A percentile compares a stretch with the other conserved stretches of the same genome.
phyloP scores from a whole-genome alignment of 2,797 vertebrate species.

The Glossophaga mutica region DNA sequence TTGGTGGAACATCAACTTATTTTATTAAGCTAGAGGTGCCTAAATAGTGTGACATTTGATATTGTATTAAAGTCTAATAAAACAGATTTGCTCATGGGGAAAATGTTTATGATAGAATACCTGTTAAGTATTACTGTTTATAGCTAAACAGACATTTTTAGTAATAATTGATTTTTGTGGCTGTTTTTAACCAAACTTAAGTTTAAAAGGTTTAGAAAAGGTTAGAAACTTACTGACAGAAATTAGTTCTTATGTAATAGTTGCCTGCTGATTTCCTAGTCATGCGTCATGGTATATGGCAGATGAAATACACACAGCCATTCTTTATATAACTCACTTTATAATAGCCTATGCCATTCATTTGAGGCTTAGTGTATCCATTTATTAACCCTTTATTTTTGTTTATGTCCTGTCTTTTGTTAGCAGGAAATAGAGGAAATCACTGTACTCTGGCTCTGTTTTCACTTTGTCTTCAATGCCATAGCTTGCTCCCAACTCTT shows the following conservation, averaged over 20 bases:
- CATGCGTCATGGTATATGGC: not conserved
- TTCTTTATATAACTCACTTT: too few relatives aligned
- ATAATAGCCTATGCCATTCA: not conserved
- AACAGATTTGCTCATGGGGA: not conserved
- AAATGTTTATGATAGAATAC: not conserved
- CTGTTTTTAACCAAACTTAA: slow-evolving; percentile 12
- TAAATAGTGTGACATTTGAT: not conserved
- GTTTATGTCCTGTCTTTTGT: not conserved
- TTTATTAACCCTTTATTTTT: slow-evolving; percentile 16
- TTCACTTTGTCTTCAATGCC: not conserved
- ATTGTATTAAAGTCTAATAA: not conserved
- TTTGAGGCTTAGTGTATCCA: not conserved
- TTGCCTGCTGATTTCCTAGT: slow-evolving; percentile 43
- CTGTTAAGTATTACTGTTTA: not conserved
- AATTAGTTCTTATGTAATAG: not conserved
- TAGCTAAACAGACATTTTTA: not conserved
- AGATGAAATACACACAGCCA: not conserved
- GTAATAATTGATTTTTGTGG: not conserved
- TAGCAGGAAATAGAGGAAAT: not conserved
- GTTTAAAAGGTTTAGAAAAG: not conserved
- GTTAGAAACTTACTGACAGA: not conserved
- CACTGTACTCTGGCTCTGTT: not conserved
- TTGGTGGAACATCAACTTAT: not conserved
- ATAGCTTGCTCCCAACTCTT: not conserved
- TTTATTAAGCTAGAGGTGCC: not conserved